Evolutionary conservation across 2,888 invertebrate species (phyloP).

Genomic region (Brachypalpus laphriformis): DNA sequence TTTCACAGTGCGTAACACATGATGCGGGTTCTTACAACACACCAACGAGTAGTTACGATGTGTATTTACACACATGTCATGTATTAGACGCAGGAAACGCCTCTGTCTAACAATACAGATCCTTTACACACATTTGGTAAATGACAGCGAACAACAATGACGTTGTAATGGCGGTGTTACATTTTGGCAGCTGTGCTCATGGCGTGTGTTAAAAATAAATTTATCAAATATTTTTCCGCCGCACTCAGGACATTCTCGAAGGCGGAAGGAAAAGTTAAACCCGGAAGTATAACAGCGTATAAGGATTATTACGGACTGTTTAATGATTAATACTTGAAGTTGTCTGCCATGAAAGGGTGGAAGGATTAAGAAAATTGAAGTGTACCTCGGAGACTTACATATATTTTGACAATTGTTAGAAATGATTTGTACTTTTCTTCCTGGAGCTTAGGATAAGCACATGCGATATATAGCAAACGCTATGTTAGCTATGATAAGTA

Average conservation of each 20-base stretch:
- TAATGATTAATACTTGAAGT: slow-evolving; percentile 9
- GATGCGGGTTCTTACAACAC: neutral
- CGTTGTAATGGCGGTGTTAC: slow-evolving; percentile 41
- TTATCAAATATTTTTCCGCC: slow-evolving; percentile 22
- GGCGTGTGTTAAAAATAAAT: slow-evolving; percentile 52
- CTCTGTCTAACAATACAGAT: slow-evolving; percentile 10
- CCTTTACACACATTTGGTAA: slow-evolving; percentile 28
- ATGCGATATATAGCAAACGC: neutral
- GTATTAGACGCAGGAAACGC: slow-evolving; percentile 10
- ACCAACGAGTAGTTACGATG: neutral
- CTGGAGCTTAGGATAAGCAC: neutral
- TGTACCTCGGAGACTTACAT: neutral
- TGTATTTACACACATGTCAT: slow-evolving; percentile 40
- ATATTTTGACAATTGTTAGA: neutral
- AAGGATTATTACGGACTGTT: neutral
- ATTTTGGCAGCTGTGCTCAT: slow-evolving; percentile 50
- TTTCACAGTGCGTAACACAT: slow-evolving; percentile 27
- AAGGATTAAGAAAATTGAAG: slow-evolving; percentile 21
- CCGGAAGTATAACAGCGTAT: neutral
- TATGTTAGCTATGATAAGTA: neutral
- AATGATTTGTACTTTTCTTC: neutral
- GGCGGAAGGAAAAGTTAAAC: slow-evolving; percentile 5
- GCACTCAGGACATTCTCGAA: neutral
- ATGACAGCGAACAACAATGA: slow-evolving; percentile 29
- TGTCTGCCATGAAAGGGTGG: neutral